These are phyloP conservation scores for Eupithecia abbreviata DNA, from an alignment of 2,888 invertebrate species.

Conservation along the genomic window DNA sequence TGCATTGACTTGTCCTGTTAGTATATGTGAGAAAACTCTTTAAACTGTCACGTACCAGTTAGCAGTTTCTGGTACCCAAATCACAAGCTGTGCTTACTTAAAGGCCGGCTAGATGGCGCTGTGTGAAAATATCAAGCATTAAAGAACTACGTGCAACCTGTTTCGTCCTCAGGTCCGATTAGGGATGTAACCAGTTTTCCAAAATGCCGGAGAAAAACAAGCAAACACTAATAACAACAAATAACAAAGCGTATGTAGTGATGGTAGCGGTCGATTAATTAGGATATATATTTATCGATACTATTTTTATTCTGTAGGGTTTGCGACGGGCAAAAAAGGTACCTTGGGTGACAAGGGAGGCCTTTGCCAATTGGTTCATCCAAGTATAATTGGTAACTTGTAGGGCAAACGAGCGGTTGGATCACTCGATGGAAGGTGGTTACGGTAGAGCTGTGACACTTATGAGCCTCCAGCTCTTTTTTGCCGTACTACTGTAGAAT, in stretches of 20 bases:
- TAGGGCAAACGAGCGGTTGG: background rate
- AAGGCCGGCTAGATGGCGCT: background rate
- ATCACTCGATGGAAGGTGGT: background rate
- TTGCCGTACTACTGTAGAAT: no score
- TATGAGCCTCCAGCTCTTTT: background rate
- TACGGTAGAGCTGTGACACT: background rate
- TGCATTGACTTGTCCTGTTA: no score
- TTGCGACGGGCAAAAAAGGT: background rate
- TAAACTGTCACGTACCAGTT: background rate
- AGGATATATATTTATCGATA: slow-evolving; percentile 23
- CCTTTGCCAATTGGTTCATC: background rate
- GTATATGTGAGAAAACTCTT: no score
- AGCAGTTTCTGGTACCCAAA: background rate
- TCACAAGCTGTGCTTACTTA: background rate
- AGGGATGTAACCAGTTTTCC: slow-evolving; percentile 75
- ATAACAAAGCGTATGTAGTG: slow-evolving; percentile 77
- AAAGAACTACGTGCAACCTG: background rate
- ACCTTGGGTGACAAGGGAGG: background rate
- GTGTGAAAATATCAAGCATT: background rate
- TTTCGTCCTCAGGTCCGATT: slow-evolving; percentile 75
- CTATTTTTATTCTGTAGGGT: background rate
- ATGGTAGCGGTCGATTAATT: slow-evolving; percentile 55
- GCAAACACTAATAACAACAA: slow-evolving; percentile 82
- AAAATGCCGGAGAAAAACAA: slow-evolving; percentile 72
- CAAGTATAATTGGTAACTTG: background rate